These are phyloP conservation scores for Bombus picipes DNA, from an alignment of 1,140 invertebrate species.

Conservation along the genomic window DNA sequence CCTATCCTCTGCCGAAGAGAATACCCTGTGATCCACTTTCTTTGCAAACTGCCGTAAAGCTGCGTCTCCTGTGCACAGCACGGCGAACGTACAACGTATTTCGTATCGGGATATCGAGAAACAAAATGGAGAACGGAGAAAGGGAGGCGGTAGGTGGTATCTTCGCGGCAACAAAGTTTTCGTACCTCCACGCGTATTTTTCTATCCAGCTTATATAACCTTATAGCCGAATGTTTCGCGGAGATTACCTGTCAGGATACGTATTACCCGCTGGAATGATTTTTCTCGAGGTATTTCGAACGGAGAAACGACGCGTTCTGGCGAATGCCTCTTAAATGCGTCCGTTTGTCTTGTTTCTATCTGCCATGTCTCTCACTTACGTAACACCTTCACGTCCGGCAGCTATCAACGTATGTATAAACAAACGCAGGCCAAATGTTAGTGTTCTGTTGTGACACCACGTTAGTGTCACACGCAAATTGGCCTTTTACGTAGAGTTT, in stretches of 20 bases:
- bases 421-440: no score
- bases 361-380: background rate
- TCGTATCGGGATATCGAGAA: conserved; percentile 51
- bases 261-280: conserved; percentile 46
- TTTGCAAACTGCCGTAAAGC: conserved; percentile 58
- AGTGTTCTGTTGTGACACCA: no score
- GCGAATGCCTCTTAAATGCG: conserved; percentile 35
- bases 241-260: conserved; percentile 67
- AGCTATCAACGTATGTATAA: no score
- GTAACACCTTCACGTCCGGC: no score
- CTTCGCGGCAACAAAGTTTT: conserved; percentile 54
- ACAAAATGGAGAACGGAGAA: conserved; percentile 1
- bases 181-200: conserved; percentile 36
- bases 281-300: conserved; percentile 30
- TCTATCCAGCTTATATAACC: conserved; percentile 59
- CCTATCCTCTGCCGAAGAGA: background rate
- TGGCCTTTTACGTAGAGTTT: background rate
- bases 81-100: conserved; percentile 36
- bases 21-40: conserved; percentile 56
- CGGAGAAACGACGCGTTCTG: conserved; percentile 1
- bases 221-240: conserved; percentile 54
- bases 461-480: no score
- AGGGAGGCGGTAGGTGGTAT: background rate
- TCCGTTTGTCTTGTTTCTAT: conserved; percentile 8
- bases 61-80: conserved; percentile 15